These are phyloP conservation scores for Enteromius radiatus DNA, from an alignment of 2,797 vertebrate genomes.

Conservation along the genomic window DNA sequence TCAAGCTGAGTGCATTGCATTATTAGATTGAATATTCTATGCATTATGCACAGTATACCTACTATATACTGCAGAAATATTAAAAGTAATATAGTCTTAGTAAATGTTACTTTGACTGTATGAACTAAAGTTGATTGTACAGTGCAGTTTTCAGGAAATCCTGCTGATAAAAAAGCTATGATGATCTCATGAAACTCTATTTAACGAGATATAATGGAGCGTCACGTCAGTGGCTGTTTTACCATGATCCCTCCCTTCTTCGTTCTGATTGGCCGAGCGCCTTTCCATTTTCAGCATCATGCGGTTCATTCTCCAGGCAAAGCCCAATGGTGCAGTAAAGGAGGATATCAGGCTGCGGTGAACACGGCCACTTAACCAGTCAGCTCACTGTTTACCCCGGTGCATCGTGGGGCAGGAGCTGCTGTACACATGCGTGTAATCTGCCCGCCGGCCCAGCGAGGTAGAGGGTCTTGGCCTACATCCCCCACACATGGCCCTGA, in stretches of 20 bases:
- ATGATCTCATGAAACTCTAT: slow-evolving; percentile 4
- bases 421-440: slow-evolving; percentile 56
- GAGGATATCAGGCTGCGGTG: slow-evolving; percentile 77
- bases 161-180: slow-evolving; percentile 68
- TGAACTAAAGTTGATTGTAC: background rate
- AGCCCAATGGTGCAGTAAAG: slow-evolving; percentile 80
- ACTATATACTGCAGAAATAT: background rate
- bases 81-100: background rate
- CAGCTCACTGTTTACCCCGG: slow-evolving; percentile 62
- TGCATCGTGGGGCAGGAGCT: slow-evolving; percentile 68
- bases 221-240: slow-evolving; percentile 12
- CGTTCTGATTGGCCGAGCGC: slow-evolving; percentile 7
- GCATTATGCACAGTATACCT: background rate
- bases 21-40: background rate
- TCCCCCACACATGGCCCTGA: slow-evolving; percentile 48
- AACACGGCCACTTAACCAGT: slow-evolving; percentile 76
- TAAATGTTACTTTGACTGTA: background rate
- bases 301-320: slow-evolving; percentile 63
- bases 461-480: slow-evolving; percentile 61
- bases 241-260: slow-evolving; percentile 6
- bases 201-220: slow-evolving; percentile 34
- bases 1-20: background rate
- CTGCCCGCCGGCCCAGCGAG: slow-evolving; percentile 55
- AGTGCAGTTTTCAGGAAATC: slow-evolving; percentile 59
- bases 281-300: slow-evolving; percentile 63